phyloP scores from a whole-genome alignment of 2,113 vertebrate species.

The Jaculus jaculus region DNA sequence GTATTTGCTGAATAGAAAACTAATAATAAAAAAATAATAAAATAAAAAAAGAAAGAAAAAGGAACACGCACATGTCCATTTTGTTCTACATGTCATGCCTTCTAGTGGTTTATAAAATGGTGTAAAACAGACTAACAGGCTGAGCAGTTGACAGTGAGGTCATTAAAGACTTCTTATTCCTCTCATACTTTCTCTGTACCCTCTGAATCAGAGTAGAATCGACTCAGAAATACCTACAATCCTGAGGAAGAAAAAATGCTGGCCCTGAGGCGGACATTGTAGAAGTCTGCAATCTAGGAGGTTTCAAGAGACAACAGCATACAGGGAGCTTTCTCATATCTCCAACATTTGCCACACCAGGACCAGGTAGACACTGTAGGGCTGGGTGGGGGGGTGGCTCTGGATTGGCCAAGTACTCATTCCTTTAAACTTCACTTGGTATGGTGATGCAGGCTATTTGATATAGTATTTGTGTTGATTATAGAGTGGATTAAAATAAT shows the following conservation, averaged over 20 bases:
- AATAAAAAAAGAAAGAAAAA: too few relatives aligned
- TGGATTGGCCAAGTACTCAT: neutral
- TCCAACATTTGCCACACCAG: neutral
- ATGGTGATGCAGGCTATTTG: neutral
- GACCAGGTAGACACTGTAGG: neutral
- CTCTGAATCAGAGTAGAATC: neutral
- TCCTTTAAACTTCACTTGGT: neutral
- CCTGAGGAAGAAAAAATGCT: neutral
- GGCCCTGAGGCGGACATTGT: neutral
- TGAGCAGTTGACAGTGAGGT: neutral
- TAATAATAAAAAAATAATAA: too few relatives aligned
- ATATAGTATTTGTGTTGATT: neutral
- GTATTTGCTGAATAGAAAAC: too few relatives aligned
- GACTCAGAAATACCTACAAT: neutral
- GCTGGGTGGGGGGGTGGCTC: too few relatives aligned
- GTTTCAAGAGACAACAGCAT: neutral
- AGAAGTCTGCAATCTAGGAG: neutral
- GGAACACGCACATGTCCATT: neutral
- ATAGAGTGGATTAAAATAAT: neutral
- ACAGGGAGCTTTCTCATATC: neutral
- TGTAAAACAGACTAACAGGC: neutral
- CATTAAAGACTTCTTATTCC: neutral
- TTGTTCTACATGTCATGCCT: neutral
- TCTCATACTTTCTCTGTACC: neutral
- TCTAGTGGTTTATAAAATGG: conserved; percentile 16